Evolutionary conservation across 2,797 vertebrate genomes (phyloP).

Genomic region (Bradypodion ventrale): DNA sequence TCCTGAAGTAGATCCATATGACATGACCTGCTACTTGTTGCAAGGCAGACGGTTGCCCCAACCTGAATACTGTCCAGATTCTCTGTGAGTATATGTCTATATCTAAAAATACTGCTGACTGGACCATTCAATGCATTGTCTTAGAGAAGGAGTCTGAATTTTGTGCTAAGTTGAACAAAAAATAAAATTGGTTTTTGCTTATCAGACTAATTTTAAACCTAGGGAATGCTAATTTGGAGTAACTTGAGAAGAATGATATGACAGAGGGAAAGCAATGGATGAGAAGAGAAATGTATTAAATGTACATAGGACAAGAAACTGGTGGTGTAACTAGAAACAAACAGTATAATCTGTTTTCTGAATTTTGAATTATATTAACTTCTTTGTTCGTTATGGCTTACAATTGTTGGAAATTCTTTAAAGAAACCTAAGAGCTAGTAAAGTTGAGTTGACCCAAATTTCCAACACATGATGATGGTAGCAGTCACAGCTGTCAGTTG

Average conservation of each 20-base stretch:
- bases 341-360: no score
- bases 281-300: background rate
- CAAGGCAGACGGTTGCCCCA: slow-evolving; percentile 90
- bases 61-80: slow-evolving; percentile 90
- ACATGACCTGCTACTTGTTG: slow-evolving; percentile 88
- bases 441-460: background rate
- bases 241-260: background rate
- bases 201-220: background rate
- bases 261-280: background rate
- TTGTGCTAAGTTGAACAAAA: background rate
- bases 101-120: fast-evolving
- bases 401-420: no score
- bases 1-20: slow-evolving; percentile 91
- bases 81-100: slow-evolving; percentile 84
- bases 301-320: background rate
- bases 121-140: background rate
- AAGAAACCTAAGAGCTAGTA: background rate
- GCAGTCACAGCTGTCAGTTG: background rate
- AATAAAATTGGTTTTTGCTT: background rate
- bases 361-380: no score
- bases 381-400: no score
- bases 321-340: background rate
- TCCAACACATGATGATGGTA: background rate
- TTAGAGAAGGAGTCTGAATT: background rate
- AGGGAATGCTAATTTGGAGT: background rate